Conservation (phyloP, 2,888 invertebrate genomes). For the Xanthia togata region DNA sequence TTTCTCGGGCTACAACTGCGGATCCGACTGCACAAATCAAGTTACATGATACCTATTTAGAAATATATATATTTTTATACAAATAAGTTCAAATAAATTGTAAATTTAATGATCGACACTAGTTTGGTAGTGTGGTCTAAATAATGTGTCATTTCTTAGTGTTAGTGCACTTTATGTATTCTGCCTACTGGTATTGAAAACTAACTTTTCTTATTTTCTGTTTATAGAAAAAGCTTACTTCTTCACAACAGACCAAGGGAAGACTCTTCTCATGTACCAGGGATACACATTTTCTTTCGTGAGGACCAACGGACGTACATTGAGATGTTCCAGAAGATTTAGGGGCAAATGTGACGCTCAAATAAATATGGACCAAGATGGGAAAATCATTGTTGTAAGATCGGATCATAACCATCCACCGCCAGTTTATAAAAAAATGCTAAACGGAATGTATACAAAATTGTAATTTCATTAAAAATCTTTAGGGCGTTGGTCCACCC, state of each 20-base stretch:
- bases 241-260: conserved; percentile 43
- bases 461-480: conserved; percentile 4
- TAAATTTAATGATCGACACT: neutral
- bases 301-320: conserved; percentile 12
- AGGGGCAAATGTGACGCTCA: conserved; percentile 52
- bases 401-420: conserved; percentile 46
- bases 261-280: conserved; percentile 39
- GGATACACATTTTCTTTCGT: conserved; percentile 52
- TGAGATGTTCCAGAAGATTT: conserved; percentile 45
- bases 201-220: neutral
- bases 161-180: neutral
- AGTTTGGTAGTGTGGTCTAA: no score
- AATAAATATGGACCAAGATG: conserved; percentile 20
- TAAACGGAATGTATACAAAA: conserved; percentile 35
- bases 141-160: neutral
- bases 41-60: neutral
- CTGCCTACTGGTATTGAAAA: neutral
- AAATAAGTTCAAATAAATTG: neutral
- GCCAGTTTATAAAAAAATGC: conserved; percentile 38
- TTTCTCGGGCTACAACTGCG: no score
- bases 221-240: conserved; percentile 27
- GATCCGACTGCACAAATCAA: neutral
- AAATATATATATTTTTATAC: neutral
- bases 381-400: conserved; percentile 7
- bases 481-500: neutral